Conservation (phyloP, 1,140 invertebrate genomes). For the Trialeurodes vaporariorum region DNA sequence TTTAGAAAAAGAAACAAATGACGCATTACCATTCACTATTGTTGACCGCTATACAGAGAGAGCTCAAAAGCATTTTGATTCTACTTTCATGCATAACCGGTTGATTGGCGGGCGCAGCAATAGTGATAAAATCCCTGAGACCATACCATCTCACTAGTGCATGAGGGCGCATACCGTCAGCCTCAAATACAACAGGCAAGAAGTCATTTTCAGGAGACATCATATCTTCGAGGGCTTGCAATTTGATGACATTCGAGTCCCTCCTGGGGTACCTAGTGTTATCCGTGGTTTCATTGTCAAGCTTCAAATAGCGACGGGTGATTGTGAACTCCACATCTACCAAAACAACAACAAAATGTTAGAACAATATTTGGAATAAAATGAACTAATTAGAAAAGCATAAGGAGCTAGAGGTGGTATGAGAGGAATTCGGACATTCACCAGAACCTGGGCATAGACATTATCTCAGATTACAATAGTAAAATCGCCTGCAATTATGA, state of each 20-base stretch:
- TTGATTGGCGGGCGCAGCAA: slow-evolving; percentile 45
- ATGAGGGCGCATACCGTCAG: slow-evolving; percentile 40
- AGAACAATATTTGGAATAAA: background rate
- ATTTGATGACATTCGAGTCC: slow-evolving; percentile 19
- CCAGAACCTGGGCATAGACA: too few species aligned
- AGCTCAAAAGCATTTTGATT: slow-evolving; percentile 75
- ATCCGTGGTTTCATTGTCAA: slow-evolving; percentile 24
- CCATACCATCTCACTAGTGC: slow-evolving; percentile 63
- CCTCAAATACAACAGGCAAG: slow-evolving; percentile 38
- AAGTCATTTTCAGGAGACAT: slow-evolving; percentile 56
- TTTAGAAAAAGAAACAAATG: too few species aligned
- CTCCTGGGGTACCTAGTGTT: background rate
- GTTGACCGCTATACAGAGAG: slow-evolving; percentile 67
- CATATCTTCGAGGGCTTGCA: slow-evolving; percentile 43
- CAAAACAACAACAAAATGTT: slow-evolving; percentile 28
- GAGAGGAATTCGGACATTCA: too few species aligned
- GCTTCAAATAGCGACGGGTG: slow-evolving; percentile 32
- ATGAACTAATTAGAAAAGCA: too few species aligned
- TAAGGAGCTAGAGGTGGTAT: too few species aligned
- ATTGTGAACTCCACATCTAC: slow-evolving; percentile 48
- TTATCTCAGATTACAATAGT: too few species aligned
- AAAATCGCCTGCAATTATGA: too few species aligned
- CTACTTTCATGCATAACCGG: slow-evolving; percentile 62
- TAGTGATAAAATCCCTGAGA: slow-evolving; percentile 66
- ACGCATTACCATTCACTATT: slow-evolving; percentile 56